Conservation (phyloP, 2,113 vertebrate species). For the Amia ocellicauda region DNA sequence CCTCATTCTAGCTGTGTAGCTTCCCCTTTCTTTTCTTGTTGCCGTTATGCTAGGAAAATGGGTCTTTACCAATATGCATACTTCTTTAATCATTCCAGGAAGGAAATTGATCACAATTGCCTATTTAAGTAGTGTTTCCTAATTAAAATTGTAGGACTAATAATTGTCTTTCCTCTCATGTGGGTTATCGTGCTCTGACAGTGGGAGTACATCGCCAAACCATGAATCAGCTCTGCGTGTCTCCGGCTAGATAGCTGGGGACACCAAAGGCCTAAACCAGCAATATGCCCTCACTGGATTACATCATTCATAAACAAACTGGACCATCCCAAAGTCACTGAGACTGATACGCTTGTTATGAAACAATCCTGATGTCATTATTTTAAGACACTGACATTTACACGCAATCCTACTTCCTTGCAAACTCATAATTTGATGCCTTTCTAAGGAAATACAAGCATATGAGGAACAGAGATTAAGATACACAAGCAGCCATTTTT, state of each 20-base stretch:
- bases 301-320: constrained; percentile 28
- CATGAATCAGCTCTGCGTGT: constrained; percentile 51
- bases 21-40: not conserved
- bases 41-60: not conserved
- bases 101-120: constrained; percentile 48
- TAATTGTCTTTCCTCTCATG: constrained; percentile 46
- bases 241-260: constrained; percentile 50
- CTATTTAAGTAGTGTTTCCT: constrained; percentile 37
- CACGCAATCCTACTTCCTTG: too few relatives aligned
- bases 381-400: constrained; percentile 31
- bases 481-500: constrained; percentile 45
- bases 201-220: constrained; percentile 20
- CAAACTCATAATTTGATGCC: too few relatives aligned
- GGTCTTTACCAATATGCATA: constrained; percentile 17
- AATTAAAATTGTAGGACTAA: constrained; percentile 55
- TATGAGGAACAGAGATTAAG: constrained; percentile 24
- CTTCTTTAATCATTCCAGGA: constrained; percentile 34
- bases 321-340: constrained; percentile 17
- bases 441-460: constrained; percentile 30
- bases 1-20: not conserved
- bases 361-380: constrained; percentile 42
- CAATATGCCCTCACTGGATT: constrained; percentile 24
- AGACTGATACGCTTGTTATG: constrained; percentile 36
- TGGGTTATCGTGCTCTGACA: constrained; percentile 40
- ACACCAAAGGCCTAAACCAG: constrained; percentile 29